These are phyloP conservation scores for Dolichoris vasculosae DNA, from an alignment of 1,140 invertebrate species.

Conservation along the genomic window DNA sequence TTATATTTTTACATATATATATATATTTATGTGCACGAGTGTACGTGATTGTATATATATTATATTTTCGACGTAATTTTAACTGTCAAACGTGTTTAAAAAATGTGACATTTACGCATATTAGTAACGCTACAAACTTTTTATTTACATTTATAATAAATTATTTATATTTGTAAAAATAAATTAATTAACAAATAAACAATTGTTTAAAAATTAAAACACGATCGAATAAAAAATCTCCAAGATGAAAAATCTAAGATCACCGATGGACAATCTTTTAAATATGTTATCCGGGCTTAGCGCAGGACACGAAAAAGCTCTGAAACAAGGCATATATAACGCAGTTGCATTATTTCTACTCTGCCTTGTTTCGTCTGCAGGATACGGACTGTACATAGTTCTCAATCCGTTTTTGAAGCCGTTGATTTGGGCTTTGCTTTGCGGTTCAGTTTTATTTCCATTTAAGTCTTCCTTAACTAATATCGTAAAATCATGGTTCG, in stretches of 20 bases:
- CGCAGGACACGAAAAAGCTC: constrained; percentile 82
- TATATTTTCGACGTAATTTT: neutral
- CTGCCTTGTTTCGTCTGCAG: constrained; percentile 79
- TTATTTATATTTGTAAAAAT: neutral
- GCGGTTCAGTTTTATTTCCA: constrained; percentile 92
- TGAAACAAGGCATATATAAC: constrained; percentile 91
- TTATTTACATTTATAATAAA: neutral
- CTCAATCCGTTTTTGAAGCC: constrained; percentile 94
- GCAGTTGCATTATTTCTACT: constrained; percentile 84
- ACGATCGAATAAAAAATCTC: neutral
- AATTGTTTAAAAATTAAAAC: neutral
- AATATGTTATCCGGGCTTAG: constrained; percentile 68
- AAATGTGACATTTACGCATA: constrained; percentile 19
- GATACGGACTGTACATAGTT: constrained; percentile 88
- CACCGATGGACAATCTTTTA: constrained; percentile 71
- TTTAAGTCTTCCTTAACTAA: constrained; percentile 86
- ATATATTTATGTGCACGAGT: no score
- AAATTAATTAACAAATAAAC: neutral
- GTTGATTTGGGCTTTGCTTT: constrained; percentile 93
- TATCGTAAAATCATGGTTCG: constrained; percentile 83
- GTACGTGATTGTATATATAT: neutral
- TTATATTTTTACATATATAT: neutral
- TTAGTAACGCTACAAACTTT: neutral
- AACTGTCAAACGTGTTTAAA: neutral
- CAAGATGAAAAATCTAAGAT: constrained; percentile 61